These are phyloP conservation scores for Herminia tarsipennalis DNA, from an alignment of 2,888 invertebrate species.

Conservation along the genomic window DNA sequence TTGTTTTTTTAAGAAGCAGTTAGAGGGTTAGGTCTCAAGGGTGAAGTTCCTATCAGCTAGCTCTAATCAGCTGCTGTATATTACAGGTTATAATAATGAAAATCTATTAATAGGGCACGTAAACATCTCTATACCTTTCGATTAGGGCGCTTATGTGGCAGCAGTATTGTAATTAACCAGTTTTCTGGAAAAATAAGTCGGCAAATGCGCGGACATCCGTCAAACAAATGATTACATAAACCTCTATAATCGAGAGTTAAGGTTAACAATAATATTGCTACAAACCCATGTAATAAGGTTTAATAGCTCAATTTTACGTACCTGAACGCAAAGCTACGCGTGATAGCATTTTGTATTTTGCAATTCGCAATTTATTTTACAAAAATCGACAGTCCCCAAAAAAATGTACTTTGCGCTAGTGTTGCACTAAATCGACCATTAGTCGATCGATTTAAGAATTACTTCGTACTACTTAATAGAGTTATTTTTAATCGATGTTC, in stretches of 20 bases:
- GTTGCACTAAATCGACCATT: constrained; percentile 43
- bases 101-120: no score
- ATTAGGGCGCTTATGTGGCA: no score
- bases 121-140: no score
- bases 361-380: constrained; percentile 54
- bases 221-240: constrained; percentile 84
- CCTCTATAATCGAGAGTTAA: constrained; percentile 64
- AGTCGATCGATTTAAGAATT: neutral
- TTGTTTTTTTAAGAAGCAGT: no score
- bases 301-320: constrained; percentile 63
- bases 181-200: constrained; percentile 24
- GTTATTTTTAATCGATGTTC: no score
- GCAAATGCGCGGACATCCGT: constrained; percentile 43
- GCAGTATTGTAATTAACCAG: neutral
- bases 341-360: constrained; percentile 87
- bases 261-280: constrained; percentile 37
- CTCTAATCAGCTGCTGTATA: no score
- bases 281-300: neutral
- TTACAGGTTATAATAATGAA: no score
- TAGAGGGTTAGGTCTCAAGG: no score
- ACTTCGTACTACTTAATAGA: neutral
- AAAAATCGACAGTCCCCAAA: constrained; percentile 63
- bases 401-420: constrained; percentile 72
- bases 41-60: no score
- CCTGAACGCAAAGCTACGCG: constrained; percentile 89